Percentiles rank a stretch among this genome's conserved stretches.
phyloP scores from a whole-genome alignment of 2,888 invertebrate genomes.

The Drosophila siamana region DNA sequence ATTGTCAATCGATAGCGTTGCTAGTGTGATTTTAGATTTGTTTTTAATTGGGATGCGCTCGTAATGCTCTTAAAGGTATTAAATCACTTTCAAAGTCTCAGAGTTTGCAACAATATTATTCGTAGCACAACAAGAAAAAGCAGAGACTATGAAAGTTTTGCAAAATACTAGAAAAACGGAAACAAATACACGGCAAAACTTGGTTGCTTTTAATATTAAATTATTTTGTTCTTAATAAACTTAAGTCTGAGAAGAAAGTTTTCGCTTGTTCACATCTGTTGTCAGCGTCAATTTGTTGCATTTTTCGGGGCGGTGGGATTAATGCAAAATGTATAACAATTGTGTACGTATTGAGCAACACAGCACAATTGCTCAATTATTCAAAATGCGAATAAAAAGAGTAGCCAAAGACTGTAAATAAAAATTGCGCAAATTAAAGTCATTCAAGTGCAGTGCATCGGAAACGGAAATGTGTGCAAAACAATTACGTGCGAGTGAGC shows the following conservation, averaged over 20 bases:
- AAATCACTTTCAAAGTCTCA: background rate
- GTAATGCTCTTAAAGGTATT: background rate
- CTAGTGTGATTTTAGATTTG: too few species aligned
- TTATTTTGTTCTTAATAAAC: background rate
- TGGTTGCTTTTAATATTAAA: background rate
- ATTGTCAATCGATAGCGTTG: background rate
- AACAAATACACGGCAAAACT: background rate
- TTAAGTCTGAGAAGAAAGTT: background rate
- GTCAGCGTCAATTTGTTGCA: background rate
- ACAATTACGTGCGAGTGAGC: slow-evolving; percentile 64
- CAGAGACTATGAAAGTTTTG: background rate
- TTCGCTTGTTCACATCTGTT: background rate
- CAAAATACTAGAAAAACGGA: background rate
- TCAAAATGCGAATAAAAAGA: slow-evolving; percentile 15
- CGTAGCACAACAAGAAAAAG: background rate
- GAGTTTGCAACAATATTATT: background rate
- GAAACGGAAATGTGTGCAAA: slow-evolving; percentile 79
- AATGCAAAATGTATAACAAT: slow-evolving; percentile 29
- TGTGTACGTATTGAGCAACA: slow-evolving; percentile 1
- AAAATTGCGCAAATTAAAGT: slow-evolving; percentile 71
- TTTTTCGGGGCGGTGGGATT: background rate
- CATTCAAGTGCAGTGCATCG: slow-evolving; percentile 74
- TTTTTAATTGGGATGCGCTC: background rate
- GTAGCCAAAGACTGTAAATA: slow-evolving; percentile 53
- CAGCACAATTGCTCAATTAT: slow-evolving; percentile 57